These are phyloP conservation scores for Chlamydotis undulata DNA, from an alignment of 2,113 vertebrate genomes.

Conservation along the genomic window DNA sequence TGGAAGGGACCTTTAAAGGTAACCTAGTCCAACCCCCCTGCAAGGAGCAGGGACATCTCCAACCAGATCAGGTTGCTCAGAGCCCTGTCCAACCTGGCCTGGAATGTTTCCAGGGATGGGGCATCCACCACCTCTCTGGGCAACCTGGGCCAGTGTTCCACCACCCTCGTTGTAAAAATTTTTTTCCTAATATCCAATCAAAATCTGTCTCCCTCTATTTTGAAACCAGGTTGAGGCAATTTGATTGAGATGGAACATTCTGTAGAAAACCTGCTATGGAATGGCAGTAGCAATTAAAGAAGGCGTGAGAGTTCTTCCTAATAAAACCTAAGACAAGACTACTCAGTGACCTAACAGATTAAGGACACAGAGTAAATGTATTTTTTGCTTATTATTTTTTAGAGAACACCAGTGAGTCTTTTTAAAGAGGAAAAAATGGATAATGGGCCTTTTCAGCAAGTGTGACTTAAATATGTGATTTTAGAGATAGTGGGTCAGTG, in stretches of 20 bases:
- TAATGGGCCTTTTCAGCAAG: background rate
- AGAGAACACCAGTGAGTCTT: background rate
- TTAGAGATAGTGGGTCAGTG: background rate
- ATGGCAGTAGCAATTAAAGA: conserved; percentile 51
- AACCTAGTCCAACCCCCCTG: too few relatives aligned
- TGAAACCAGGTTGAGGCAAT: background rate
- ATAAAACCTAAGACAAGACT: background rate
- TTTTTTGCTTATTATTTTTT: background rate
- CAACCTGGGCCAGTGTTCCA: too few relatives aligned
- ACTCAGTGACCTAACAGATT: background rate
- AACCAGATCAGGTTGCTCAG: too few relatives aligned
- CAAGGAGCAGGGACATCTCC: too few relatives aligned
- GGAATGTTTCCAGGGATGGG: too few relatives aligned
- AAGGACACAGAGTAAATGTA: background rate
- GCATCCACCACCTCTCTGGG: too few relatives aligned
- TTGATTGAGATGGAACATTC: conserved; percentile 48
- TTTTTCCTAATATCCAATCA: too few relatives aligned
- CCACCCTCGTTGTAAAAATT: too few relatives aligned
- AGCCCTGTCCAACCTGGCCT: too few relatives aligned
- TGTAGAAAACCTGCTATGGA: background rate
- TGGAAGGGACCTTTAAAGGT: too few relatives aligned
- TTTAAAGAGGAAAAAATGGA: background rate
- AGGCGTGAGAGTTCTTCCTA: background rate
- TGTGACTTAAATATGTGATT: background rate
- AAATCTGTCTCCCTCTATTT: too few relatives aligned